A percentile compares a stretch with the other conserved stretches of the same genome.
Conservation (phyloP, 2,888 invertebrate species). For the Pogonocherus hispidulus region DNA sequence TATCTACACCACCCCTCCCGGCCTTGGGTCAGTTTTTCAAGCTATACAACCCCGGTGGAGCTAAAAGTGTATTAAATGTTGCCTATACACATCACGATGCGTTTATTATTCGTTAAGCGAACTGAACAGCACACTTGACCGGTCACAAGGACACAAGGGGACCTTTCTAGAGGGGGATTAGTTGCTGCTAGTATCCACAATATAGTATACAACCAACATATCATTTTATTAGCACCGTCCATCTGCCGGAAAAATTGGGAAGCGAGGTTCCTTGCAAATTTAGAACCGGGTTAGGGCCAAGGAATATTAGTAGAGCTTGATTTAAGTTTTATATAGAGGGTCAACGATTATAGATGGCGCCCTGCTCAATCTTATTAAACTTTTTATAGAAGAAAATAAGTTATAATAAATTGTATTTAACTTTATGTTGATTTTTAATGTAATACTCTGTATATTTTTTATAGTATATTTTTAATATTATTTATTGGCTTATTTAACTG, state of each 20-base stretch:
- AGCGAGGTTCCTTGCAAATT: neutral
- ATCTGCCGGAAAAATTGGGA: neutral
- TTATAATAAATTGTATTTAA: no score
- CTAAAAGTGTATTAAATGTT: slow-evolving; percentile 6
- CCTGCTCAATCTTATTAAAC: no score
- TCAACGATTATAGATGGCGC: no score
- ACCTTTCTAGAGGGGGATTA: neutral
- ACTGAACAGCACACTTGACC: slow-evolving; percentile 1
- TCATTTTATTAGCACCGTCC: neutral
- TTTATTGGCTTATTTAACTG: no score
- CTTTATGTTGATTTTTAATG: no score
- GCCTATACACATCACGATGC: slow-evolving; percentile 3
- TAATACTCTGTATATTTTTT: no score
- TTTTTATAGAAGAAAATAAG: no score
- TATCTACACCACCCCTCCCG: no score
- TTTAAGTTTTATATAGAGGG: no score
- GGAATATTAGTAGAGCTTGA: no score
- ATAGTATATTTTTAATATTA: no score
- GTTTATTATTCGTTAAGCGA: slow-evolving; percentile 1
- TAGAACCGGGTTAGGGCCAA: no score
- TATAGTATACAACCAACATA: slow-evolving; percentile 5
- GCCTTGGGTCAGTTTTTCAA: neutral
- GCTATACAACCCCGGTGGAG: neutral
- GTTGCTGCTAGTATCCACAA: neutral
- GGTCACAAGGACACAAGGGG: neutral